Evolutionary conservation across 2,113 vertebrate species (phyloP), one percentile per base, ranked within the genome.

Genomic region (Nothocercus julius): DNA sequence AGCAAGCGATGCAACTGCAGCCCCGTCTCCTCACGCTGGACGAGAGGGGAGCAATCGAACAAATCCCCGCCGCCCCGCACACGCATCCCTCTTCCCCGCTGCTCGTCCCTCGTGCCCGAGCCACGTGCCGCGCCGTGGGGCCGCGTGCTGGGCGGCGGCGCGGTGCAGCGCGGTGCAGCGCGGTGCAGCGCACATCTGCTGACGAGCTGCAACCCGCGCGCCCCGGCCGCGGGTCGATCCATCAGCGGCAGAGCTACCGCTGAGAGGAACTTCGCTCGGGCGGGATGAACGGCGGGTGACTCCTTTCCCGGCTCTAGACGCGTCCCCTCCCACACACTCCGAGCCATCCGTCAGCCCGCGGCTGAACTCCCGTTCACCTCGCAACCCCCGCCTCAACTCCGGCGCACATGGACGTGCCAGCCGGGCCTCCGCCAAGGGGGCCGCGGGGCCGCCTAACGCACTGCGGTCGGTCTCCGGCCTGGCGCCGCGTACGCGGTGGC

Each of bases 351-450:
- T 98, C 97, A 97, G 82, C 92, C 86, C 22, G 87, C 63, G 86
- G 67, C 87, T 98, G 98, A 99, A 98, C 98, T 98, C 97, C 82
- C 70, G 47, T 89, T 99, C 98, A 98, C 98, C 98, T 85, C 92
- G 85, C 97, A 98, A 98, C 98, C 98, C 96, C 67, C 32, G 90
- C n/a, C 92, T 98, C 98, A 98, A 97, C 98, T 97, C 97, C 63
- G 73, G 45, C 93, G 11, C 4, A 82, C 97, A 40, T 93, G 97
- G 92, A 97, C 97, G 98, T 95, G 83, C 92, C 98, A 98, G 97
- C 95, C 2, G 74, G 97, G 90, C 85, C 94, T 95, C 81, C 0
- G 3, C 9, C 49, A 49, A 19, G 5, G 36, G 92, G 87, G 80
- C 69, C 58, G 49, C 28, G 89, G 82, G 70, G 64, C 95, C 93